Evolutionary conservation across 2,888 invertebrate genomes (phyloP).

Genomic region (Machimus rusticus): DNA sequence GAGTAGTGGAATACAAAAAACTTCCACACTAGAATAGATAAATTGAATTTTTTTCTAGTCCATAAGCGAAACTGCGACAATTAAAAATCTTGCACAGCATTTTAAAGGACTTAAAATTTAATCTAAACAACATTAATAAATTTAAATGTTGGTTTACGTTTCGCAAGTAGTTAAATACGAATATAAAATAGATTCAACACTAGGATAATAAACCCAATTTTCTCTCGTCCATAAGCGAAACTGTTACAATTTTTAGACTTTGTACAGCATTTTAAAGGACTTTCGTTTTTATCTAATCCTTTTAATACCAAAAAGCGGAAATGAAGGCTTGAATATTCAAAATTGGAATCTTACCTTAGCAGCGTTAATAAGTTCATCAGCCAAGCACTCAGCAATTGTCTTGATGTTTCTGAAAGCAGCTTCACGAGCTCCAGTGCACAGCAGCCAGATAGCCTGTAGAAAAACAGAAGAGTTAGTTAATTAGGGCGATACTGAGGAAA

Average conservation of each 20-base stretch:
- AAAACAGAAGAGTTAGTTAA: neutral
- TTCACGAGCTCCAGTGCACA: conserved; percentile 98
- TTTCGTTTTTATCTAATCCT: neutral
- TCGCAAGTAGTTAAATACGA: conserved; percentile 34
- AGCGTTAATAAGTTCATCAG: conserved; percentile 99
- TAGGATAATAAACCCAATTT: conserved; percentile 48
- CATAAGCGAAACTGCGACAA: conserved; percentile 57
- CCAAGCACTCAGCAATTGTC: conserved; percentile 99
- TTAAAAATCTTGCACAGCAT: conserved; percentile 52
- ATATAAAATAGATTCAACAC: neutral
- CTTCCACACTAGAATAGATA: conserved; percentile 44
- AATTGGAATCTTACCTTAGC: conserved; percentile 78
- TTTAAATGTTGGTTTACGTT: conserved; percentile 36
- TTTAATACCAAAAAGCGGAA: neutral
- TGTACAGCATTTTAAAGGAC: conserved; percentile 46
- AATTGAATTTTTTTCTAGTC: conserved; percentile 54
- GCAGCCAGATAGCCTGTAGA: conserved; percentile 89
- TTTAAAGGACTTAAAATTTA: conserved; percentile 56
- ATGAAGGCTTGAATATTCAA: neutral
- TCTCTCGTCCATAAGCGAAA: conserved; percentile 59
- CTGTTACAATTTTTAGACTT: conserved; percentile 50
- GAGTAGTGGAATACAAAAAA: conserved; percentile 9
- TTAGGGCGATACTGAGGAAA: neutral
- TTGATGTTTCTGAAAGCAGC: conserved; percentile 99
- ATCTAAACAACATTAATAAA: neutral